Conservation (phyloP, 1,140 invertebrate species). For the Ylistrum balloti region DNA sequence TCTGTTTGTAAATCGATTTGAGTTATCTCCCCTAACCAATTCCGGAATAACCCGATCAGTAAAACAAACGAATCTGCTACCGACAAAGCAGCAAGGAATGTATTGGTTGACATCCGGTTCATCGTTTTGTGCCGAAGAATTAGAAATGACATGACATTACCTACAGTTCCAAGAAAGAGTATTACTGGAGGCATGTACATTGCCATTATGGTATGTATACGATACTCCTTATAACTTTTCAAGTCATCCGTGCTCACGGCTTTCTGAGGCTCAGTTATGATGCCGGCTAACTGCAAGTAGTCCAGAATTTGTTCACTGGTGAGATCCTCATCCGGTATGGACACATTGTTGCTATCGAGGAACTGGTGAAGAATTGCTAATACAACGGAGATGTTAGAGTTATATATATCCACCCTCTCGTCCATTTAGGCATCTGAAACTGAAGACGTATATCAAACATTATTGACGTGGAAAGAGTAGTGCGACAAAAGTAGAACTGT, state of each 20-base stretch:
- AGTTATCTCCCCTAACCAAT: conserved; percentile 77
- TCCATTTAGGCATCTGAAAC: conserved; percentile 18
- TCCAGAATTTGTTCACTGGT: not conserved
- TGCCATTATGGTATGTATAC: conserved; percentile 66
- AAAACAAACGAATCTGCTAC: conserved; percentile 79
- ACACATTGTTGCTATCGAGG: conserved; percentile 25
- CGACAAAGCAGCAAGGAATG: conserved; percentile 79
- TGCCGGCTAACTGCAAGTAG: not conserved
- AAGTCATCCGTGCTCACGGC: conserved; percentile 48
- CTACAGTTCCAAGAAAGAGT: conserved; percentile 73
- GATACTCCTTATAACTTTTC: conserved; percentile 64
- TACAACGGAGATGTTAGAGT: not conserved
- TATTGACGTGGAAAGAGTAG: no score
- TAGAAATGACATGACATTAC: conserved; percentile 76
- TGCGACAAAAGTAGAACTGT: no score
- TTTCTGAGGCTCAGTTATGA: not conserved
- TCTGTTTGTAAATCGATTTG: conserved; percentile 68
- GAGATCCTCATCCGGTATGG: not conserved
- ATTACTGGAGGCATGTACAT: conserved; percentile 75
- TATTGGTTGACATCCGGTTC: conserved; percentile 76
- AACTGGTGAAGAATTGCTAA: not conserved
- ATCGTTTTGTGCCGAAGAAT: conserved; percentile 75
- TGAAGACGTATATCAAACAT: not conserved
- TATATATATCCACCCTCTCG: not conserved
- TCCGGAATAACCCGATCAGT: conserved; percentile 76